Evolutionary conservation across 2,888 invertebrate species (phyloP), one percentile per base, ranked within the genome.

Genomic region (Eristalis intricaria): DNA sequence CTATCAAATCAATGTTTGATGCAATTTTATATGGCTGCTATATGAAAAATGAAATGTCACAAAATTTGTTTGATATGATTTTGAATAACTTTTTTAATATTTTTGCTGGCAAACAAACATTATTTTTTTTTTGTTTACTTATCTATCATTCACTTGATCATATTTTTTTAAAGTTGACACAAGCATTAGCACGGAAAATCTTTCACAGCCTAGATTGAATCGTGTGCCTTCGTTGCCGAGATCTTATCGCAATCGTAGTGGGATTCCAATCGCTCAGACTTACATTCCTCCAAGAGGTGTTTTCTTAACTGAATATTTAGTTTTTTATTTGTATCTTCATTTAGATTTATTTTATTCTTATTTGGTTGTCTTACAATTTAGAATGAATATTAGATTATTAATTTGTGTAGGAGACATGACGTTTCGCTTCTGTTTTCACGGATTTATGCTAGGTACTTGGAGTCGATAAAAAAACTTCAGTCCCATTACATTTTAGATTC

Each of bases 201-300:
- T 95, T 88, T 92, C 94, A 91, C 93, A 91, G 86, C 92, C 94
- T 90, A 94, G 94, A 89, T 92, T 95, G 89, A 94, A 94, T 91
- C 93, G 94, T 90, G 94, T 94, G 90, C 95, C 95, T 90, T 94
- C 95, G 89, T 93, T 95, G 90, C 94, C 95, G 90, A 93, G 95
- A 90, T 94, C 94, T 90, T 95, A 95, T 92, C 93, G 94, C 89
- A 95, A 95, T 91, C 94, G 95, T 89, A 94, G 94, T 92, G 94
- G 95, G 91, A 95, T 95, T 90, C 95, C 95, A 88, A 94, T 95
- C 70, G 90, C 90, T 73, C 90, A 89, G 79, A 89, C 89, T 70
- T 90, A 90, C 66, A 89, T 89, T 80, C 89, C 90, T 73, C 90
- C 89, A 35, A 88, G 89, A 90, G 90, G 90, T 90, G 89, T 58